phyloP scores from a whole-genome alignment of 2,113 vertebrate genomes.

The Mormyrus iriodes region DNA sequence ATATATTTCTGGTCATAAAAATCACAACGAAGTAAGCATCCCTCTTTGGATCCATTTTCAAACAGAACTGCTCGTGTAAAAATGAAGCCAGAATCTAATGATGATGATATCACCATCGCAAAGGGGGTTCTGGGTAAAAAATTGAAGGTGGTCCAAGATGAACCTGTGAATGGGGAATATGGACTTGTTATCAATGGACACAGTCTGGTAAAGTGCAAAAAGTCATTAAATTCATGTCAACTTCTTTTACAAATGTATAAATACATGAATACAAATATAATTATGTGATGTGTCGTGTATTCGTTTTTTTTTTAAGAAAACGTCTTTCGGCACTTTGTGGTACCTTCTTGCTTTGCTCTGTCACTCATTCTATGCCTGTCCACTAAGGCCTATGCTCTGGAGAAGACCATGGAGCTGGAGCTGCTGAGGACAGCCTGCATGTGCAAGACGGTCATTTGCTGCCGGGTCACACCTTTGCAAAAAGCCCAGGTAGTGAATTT shows the following conservation, averaged over 20 bases:
- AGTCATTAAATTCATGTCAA: not conserved
- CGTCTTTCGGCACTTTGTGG: not conserved
- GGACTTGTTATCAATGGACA: constrained; percentile 87
- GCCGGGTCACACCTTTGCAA: constrained; percentile 88
- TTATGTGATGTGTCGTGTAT: not conserved
- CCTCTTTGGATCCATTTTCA: not conserved
- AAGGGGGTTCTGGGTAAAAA: constrained; percentile 42
- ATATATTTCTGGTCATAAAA: not conserved
- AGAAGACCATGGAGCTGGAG: constrained; percentile 74
- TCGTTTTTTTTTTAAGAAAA: not conserved
- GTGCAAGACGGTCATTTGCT: constrained; percentile 90
- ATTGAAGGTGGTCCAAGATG: constrained; percentile 59
- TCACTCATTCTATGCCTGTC: not conserved
- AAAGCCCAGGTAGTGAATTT: constrained; percentile 93
- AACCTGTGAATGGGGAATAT: constrained; percentile 69
- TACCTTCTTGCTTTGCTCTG: not conserved
- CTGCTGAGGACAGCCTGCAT: constrained; percentile 78
- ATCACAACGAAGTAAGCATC: not conserved
- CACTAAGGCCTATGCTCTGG: constrained; percentile 76
- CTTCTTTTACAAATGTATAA: not conserved
- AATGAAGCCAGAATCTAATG: constrained; percentile 67
- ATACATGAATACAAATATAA: not conserved
- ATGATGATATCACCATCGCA: constrained; percentile 47
- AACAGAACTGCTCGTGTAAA: constrained; percentile 66
- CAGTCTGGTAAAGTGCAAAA: constrained; percentile 71